Conservation (phyloP, 2,888 invertebrate species). For the Stenodera caucasica region DNA sequence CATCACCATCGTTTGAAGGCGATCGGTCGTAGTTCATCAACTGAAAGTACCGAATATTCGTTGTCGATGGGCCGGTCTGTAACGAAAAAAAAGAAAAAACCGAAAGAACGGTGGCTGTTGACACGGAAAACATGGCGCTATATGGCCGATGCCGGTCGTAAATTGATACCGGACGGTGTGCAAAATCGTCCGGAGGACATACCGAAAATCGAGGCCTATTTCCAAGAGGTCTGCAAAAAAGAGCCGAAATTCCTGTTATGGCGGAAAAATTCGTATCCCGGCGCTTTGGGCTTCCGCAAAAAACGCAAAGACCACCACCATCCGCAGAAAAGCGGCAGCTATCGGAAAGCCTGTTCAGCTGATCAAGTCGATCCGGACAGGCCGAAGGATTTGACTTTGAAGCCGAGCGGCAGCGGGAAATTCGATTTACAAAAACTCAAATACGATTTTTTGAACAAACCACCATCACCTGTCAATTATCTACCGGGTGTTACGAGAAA, state of each 20-base stretch:
- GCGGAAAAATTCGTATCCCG: constrained; percentile 82
- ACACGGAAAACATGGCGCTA: constrained; percentile 90
- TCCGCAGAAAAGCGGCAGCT: constrained; percentile 69
- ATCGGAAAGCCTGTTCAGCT: constrained; percentile 67
- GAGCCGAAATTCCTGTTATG: constrained; percentile 79
- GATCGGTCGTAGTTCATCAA: constrained; percentile 54
- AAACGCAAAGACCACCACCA: constrained; percentile 59
- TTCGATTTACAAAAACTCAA: constrained; percentile 71
- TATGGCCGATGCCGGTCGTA: constrained; percentile 88
- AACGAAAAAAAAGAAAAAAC: constrained; percentile 61
- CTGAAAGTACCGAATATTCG: constrained; percentile 55
- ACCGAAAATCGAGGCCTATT: constrained; percentile 80
- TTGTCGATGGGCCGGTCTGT: constrained; percentile 61
- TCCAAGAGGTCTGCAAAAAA: constrained; percentile 77
- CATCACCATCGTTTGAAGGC: constrained; percentile 6
- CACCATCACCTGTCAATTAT: constrained; percentile 44
- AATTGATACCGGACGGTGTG: constrained; percentile 80
- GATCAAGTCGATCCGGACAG: constrained; percentile 66
- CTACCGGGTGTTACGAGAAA: constrained; percentile 21
- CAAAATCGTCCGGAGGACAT: constrained; percentile 75
- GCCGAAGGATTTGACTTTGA: constrained; percentile 42
- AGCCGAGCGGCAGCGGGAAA: constrained; percentile 58
- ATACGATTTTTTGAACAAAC: constrained; percentile 66
- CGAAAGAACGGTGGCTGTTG: constrained; percentile 82
- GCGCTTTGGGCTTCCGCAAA: constrained; percentile 63